phyloP scores from a whole-genome alignment of 1,140 invertebrate genomes.

The Chlorops oryzae region DNA sequence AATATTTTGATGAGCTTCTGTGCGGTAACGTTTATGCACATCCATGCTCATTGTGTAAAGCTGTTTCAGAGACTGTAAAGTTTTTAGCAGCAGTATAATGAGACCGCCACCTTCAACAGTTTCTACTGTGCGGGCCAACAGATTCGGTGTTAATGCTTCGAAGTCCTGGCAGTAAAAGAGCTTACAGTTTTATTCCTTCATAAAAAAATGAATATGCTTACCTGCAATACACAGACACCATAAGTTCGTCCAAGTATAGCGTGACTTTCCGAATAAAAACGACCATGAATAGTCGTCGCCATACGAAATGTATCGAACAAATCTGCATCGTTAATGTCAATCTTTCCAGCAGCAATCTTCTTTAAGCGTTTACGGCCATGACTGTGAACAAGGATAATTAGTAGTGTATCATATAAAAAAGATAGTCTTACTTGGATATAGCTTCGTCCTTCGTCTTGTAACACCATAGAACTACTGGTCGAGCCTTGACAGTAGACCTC shows the following conservation, averaged over 20 bases:
- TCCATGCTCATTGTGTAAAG: constrained; percentile 98
- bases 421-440: constrained; percentile 67
- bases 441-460: constrained; percentile 90
- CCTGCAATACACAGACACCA: constrained; percentile 93
- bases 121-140: constrained; percentile 94
- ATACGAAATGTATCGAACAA: constrained; percentile 95
- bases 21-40: constrained; percentile 91
- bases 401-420: neutral
- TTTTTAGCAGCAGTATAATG: constrained; percentile 81
- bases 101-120: constrained; percentile 97
- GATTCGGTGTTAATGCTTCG: constrained; percentile 97
- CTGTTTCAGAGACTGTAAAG: constrained; percentile 84
- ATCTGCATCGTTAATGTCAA: constrained; percentile 92
- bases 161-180: constrained; percentile 70
- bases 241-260: constrained; percentile 97
- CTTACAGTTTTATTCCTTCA: neutral
- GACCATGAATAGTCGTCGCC: constrained; percentile 93
- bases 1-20: constrained; percentile 89
- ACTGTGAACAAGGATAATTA: constrained; percentile 51
- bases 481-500: constrained; percentile 85
- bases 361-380: constrained; percentile 92
- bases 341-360: constrained; percentile 82
- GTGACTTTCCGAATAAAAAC: constrained; percentile 97
- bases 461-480: constrained; percentile 95
- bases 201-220: neutral